Percentiles rank a stretch among this genome's conserved stretches.
Evolutionary conservation across 2,888 invertebrate species (phyloP).

Genomic region (Sminthurinus aureus): DNA sequence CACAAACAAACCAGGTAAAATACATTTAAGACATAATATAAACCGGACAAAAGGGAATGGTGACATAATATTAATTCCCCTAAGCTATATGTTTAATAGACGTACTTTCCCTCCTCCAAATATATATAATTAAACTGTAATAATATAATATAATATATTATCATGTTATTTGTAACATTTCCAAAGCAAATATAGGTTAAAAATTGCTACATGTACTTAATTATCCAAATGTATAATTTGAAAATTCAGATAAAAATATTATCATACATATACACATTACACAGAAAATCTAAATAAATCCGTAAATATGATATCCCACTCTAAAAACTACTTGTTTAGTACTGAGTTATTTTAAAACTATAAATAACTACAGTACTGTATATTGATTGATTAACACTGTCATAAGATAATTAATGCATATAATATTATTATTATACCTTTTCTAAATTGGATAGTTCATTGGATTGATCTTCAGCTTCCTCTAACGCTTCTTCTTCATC

Average conservation of each 20-base stretch:
- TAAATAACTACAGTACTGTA: background rate
- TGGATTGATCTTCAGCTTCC: conserved; percentile 85
- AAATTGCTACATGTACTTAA: too few relatives aligned
- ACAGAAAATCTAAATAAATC: background rate
- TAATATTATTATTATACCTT: too few relatives aligned
- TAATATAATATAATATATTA: background rate
- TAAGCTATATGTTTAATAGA: background rate
- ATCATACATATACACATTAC: too few relatives aligned
- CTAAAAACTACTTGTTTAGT: background rate
- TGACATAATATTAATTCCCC: too few relatives aligned
- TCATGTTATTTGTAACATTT: too few relatives aligned
- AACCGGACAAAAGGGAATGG: too few relatives aligned
- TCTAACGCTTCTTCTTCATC: conserved; percentile 97
- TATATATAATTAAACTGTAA: background rate
- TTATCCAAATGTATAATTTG: too few relatives aligned
- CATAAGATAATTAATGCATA: conserved; percentile 23
- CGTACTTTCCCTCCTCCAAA: background rate
- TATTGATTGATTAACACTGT: background rate
- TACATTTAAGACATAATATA: too few relatives aligned
- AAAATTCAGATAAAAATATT: too few relatives aligned
- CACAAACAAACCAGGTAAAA: too few relatives aligned
- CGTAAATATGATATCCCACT: background rate
- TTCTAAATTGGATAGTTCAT: conserved; percentile 87
- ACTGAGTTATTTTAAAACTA: background rate
- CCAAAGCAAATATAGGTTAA: too few relatives aligned